Percentiles rank a stretch among this genome's conserved stretches.
Conservation (phyloP, 2,797 vertebrate genomes). For the Chrosomus eos region DNA sequence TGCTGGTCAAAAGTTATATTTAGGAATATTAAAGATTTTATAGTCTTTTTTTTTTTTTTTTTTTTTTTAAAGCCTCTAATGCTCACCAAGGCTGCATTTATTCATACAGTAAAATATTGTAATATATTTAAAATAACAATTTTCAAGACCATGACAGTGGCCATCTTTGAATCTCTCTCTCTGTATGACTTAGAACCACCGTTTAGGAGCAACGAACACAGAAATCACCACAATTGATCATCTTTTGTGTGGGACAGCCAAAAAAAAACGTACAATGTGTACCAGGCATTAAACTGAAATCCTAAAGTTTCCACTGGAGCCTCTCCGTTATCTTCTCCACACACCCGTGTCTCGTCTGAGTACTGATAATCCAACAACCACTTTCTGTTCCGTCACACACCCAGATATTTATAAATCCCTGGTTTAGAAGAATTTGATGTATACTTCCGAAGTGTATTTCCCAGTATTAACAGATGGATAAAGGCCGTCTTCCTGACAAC, state of each 20-base stretch:
- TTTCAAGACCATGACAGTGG: background rate
- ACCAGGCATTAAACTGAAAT: background rate
- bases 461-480: constrained; percentile 65
- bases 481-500: constrained; percentile 66
- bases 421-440: constrained; percentile 63
- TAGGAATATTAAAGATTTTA: too few species aligned
- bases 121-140: too few species aligned
- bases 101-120: background rate
- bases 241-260: background rate
- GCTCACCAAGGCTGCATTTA: background rate
- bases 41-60: too few species aligned
- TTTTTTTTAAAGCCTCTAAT: background rate
- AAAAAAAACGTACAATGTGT: too few species aligned
- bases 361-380: background rate
- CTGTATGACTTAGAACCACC: background rate
- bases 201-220: background rate
- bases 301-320: background rate
- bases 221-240: background rate
- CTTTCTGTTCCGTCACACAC: background rate
- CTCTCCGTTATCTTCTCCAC: constrained; percentile 1
- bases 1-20: background rate
- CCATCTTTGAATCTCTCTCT: background rate
- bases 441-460: constrained; percentile 25
- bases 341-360: background rate
- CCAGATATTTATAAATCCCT: constrained; percentile 71